Evolutionary conservation across 2,888 invertebrate species (phyloP).

Genomic region (Drosophila nr. fundita): DNA sequence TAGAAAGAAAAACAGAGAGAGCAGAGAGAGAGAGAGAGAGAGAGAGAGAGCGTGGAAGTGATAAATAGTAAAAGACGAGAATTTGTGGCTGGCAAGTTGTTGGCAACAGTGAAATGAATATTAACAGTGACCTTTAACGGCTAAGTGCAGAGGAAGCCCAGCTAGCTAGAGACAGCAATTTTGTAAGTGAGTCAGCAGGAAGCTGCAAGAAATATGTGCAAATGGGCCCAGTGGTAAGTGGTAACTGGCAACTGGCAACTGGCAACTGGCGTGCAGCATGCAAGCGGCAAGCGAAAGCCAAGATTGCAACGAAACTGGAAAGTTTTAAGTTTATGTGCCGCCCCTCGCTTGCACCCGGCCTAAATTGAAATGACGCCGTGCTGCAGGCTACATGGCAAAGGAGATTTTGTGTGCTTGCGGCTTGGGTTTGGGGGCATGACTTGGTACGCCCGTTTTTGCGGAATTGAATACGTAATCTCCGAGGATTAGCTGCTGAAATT

Average conservation of each 20-base stretch:
- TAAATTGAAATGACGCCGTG: conserved; percentile 53
- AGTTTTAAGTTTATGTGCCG: conserved; percentile 58
- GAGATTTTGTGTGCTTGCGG: neutral
- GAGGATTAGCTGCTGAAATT: conserved; percentile 67
- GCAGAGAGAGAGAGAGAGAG: neutral
- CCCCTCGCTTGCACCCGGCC: conserved; percentile 41
- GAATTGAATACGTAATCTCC: conserved; percentile 75
- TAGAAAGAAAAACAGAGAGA: conserved; percentile 22
- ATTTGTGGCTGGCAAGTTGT: conserved; percentile 58
- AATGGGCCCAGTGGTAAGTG: conserved; percentile 24
- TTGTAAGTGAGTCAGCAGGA: conserved; percentile 60
- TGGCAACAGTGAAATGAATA: conserved; percentile 73
- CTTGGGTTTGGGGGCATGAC: neutral
- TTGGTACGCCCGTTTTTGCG: conserved; percentile 11
- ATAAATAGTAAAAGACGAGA: conserved; percentile 12
- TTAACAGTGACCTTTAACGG: conserved; percentile 79
- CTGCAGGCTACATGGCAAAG: neutral
- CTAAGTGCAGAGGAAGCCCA: conserved; percentile 48
- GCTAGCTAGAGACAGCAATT: conserved; percentile 45
- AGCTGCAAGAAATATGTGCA: conserved; percentile 46
- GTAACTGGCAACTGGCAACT: conserved; percentile 16
- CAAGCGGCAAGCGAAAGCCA: conserved; percentile 5
- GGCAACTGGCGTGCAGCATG: neutral
- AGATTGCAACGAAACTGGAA: conserved; percentile 50
- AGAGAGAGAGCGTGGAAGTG: neutral